Conservation (phyloP, 2,797 vertebrate species). For the Catamblyrhynchus diadema region DNA sequence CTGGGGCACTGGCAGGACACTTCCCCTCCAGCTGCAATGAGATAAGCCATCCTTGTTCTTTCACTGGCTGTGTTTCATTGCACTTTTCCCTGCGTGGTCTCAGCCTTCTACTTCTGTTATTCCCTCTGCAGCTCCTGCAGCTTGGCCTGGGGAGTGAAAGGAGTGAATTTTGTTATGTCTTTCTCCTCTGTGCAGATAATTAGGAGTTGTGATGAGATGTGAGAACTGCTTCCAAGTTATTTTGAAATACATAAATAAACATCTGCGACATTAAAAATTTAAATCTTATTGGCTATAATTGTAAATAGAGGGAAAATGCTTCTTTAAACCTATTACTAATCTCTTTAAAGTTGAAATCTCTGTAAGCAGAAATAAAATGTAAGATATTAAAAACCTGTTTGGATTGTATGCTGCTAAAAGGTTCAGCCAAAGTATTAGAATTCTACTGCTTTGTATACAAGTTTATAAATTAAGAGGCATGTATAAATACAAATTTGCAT, state of each 20-base stretch:
- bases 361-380: not conserved
- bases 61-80: not conserved
- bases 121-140: not conserved
- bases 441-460: not conserved
- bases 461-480: not conserved
- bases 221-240: not conserved
- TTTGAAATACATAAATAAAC: not conserved
- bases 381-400: not conserved
- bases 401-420: not conserved
- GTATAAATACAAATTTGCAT: not conserved
- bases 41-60: not conserved
- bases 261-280: not conserved
- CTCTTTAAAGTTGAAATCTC: not conserved
- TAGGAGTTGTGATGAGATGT: not conserved
- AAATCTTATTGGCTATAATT: not conserved
- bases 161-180: not conserved
- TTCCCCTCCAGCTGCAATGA: not conserved
- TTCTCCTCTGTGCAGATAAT: not conserved
- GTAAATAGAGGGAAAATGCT: not conserved
- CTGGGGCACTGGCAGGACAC: not conserved
- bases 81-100: not conserved
- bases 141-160: not conserved
- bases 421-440: not conserved
- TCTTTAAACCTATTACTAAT: not conserved
- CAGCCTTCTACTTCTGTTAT: not conserved